These are phyloP conservation scores for Sminthurides aquaticus DNA, from an alignment of 2,888 invertebrate genomes.

Conservation along the genomic window DNA sequence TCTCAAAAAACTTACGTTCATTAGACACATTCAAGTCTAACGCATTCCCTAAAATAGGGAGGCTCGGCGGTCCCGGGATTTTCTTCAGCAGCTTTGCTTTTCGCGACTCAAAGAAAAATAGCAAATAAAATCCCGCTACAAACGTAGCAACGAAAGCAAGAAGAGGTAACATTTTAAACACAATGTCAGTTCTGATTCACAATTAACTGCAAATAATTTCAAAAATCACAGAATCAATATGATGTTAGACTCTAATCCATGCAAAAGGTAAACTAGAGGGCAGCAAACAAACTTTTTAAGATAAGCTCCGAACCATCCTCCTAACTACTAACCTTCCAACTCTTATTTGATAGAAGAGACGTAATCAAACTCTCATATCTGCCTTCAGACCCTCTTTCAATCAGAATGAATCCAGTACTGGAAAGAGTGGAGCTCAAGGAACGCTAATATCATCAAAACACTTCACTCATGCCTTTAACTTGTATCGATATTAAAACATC, in stretches of 20 bases:
- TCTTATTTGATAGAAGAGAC: no score
- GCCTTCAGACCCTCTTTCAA: no score
- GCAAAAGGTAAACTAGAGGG: neutral
- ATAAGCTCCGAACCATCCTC: no score
- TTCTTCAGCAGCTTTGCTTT: constrained; percentile 5
- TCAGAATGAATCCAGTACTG: no score
- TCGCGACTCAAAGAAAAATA: constrained; percentile 11
- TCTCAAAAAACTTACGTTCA: constrained; percentile 26
- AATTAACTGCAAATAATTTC: neutral
- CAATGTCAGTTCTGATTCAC: neutral
- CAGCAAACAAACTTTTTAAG: no score
- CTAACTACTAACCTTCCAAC: no score
- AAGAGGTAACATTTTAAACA: neutral
- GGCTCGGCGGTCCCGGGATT: constrained; percentile 24
- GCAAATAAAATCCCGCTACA: constrained; percentile 1
- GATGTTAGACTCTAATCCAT: neutral
- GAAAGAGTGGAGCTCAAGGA: no score
- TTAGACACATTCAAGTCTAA: constrained; percentile 26
- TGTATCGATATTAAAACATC: no score
- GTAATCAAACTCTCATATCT: no score
- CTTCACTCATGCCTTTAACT: no score
- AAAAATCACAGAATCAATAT: neutral
- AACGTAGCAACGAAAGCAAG: neutral
- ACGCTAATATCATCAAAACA: no score
- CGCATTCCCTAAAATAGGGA: constrained; percentile 28